Base-by-base conservation (phyloP, 2,888 invertebrate genomes). In the Lomographa bimaculata region DNA sequence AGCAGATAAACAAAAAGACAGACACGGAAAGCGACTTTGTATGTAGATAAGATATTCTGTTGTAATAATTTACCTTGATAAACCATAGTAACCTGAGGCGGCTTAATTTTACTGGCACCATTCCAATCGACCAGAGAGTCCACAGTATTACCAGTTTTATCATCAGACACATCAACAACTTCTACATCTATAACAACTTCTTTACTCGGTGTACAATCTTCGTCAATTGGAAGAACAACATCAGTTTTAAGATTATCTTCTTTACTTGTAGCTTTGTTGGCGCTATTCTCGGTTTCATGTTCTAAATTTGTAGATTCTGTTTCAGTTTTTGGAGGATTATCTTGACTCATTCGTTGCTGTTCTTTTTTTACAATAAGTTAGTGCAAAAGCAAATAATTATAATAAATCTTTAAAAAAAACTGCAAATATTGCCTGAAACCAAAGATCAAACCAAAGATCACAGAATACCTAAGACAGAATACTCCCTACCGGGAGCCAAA, bases 111-210 rank as follows among this genome's bases (percentile, higher is more conserved):
- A 5, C 27, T 18, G 1, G 27, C 36, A 21, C 33, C 28, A 5
- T 27, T 19, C 1, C 21, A 23, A 5, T 45, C 38, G 1, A 29
- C 19, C 7, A 20, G 17, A 6, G 10, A 32, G 19, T 36, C 29
- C 24, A 7, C 18, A 23, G 26, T 21, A 1, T 14, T 11, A 2
- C 6, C 14, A 5, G 27, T 5, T 16, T 17, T 37, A 9, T 8
- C 14, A 7, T 6, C 2, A 2, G 20, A 2, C 12, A 11, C 28
- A 17, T 10, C 1, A 10, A 10, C 5, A 4, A 33, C 8, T n/a
- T 44, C 21, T 5, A 48, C 11, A 5, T 44, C 23, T 27, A 44
- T 9, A 28, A 35, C 28, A 28, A 41, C 3, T 11, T 48, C 47
- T 20, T 24, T 23, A 32, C 11, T 10, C 8, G 10, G 27, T 17